Evolutionary conservation across 2,888 invertebrate genomes (phyloP).

Genomic region (Acleris emargana): DNA sequence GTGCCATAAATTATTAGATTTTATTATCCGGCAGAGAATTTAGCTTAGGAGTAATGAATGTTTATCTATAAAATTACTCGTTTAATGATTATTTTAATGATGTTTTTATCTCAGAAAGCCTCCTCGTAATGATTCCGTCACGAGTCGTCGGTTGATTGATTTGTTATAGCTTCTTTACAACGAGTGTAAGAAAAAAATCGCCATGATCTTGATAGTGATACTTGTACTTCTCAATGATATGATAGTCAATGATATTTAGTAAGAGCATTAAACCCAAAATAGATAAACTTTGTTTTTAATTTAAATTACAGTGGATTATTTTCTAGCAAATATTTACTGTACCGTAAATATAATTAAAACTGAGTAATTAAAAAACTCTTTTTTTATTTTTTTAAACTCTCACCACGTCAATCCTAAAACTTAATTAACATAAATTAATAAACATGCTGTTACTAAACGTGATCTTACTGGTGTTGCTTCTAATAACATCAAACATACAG

Average conservation of each 20-base stretch:
- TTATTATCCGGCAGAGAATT: constrained; percentile 25
- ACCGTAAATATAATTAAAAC: too few relatives aligned
- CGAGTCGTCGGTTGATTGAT: constrained; percentile 6
- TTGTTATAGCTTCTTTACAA: neutral
- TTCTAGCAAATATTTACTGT: too few relatives aligned
- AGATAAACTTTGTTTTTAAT: too few relatives aligned
- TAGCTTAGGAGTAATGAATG: constrained; percentile 18
- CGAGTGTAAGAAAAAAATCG: too few relatives aligned
- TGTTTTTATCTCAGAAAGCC: constrained; percentile 10
- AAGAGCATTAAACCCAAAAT: too few relatives aligned
- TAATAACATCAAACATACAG: constrained; percentile 20
- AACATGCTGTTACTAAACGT: constrained; percentile 6
- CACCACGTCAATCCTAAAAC: constrained; percentile 17
- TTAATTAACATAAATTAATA: constrained; percentile 26
- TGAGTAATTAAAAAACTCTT: too few relatives aligned
- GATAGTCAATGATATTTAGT: too few relatives aligned
- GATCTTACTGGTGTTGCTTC: constrained; percentile 14
- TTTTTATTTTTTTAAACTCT: neutral
- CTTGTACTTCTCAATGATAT: too few relatives aligned
- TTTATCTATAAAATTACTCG: constrained; percentile 7
- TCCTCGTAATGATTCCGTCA: constrained; percentile 15
- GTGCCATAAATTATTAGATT: constrained; percentile 23
- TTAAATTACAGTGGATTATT: too few relatives aligned
- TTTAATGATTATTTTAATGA: constrained; percentile 16
- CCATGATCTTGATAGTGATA: too few relatives aligned